Evolutionary conservation across 2,113 vertebrate genomes (phyloP), one percentile per base, ranked within the genome.

Genomic region (Xenopus borealis): DNA sequence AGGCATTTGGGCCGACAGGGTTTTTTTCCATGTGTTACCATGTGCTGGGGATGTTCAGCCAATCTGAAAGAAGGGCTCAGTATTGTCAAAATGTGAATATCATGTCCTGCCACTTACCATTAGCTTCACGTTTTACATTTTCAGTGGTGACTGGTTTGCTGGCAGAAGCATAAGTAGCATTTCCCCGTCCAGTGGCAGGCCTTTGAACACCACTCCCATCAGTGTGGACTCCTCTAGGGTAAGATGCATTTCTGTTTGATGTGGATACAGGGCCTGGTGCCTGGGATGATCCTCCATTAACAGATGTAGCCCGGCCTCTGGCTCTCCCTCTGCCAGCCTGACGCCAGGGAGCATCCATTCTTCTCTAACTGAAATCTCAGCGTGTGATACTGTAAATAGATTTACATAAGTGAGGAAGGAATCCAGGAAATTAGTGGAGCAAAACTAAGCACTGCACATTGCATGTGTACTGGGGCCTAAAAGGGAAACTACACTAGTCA

Each of bases 291-390:
- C 83, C 75, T 18, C 40, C 76, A 46, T 62, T 72, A 12, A 47
- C 10, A 33, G 63, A 12, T 55, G 19, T 68, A 12, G 77, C 85
- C 12, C 57, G 79, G 69, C 82, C 80, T 23, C 94, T 85, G 47
- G 93, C 94, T 13, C 93, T 87, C 1, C 93, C 94, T 67, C 92
- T 85, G 71, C 92, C 94, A 77, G 87, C 90, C 78, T 88, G 92
- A 17, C 94, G 90, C 96, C 95, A 95, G 27, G 93, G 86, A 3
- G 92, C 89, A 75, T 96, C 93, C 95, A 98, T 97, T 72, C 71
- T 75, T 67, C 77, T 59, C 45, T 13, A 23, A 50, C 14, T 16
- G 23, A 0, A 12, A 64, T 0, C 14, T 50, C 47, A 59, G 23
- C 13, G 9, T 27, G 20, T 10, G 19, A 62, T 30, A 3, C 19